These are phyloP conservation scores for Lutjanus campechanus DNA, from an alignment of 2,797 vertebrate species.

Conservation along the genomic window DNA sequence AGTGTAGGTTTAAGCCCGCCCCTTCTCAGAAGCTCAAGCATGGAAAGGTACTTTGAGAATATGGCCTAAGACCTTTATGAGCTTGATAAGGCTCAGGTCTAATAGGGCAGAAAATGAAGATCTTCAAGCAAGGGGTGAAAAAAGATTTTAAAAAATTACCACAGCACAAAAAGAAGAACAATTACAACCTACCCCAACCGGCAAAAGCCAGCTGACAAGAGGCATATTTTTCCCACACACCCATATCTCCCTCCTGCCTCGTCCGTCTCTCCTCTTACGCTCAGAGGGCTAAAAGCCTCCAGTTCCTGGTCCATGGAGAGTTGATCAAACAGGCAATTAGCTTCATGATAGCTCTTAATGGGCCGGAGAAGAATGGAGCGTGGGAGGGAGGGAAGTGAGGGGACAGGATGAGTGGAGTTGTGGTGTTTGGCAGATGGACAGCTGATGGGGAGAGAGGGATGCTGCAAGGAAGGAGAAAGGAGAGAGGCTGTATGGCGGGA, in stretches of 20 bases:
- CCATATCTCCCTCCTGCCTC: slow-evolving; percentile 55
- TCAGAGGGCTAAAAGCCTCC: slow-evolving; percentile 76
- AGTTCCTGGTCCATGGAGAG: slow-evolving; percentile 74
- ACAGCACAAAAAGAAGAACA: slow-evolving; percentile 7
- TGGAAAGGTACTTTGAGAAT: background rate
- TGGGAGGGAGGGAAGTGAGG: slow-evolving; percentile 41
- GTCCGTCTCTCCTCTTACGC: slow-evolving; percentile 63
- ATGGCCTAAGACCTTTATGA: background rate
- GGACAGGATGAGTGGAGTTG: slow-evolving; percentile 60
- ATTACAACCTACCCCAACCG: slow-evolving; percentile 13
- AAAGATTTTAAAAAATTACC: background rate
- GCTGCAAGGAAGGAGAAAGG: slow-evolving; percentile 20
- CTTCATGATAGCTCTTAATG: slow-evolving; percentile 81
- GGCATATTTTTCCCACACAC: slow-evolving; percentile 39
- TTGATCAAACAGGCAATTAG: slow-evolving; percentile 83
- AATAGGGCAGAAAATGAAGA: background rate
- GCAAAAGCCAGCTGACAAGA: slow-evolving; percentile 13
- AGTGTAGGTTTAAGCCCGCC: too few relatives aligned
- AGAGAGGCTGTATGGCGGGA: slow-evolving; percentile 38
- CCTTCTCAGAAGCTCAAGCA: background rate
- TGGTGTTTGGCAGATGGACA: slow-evolving; percentile 69
- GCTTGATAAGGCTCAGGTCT: too few relatives aligned
- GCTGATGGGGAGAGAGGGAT: slow-evolving; percentile 42
- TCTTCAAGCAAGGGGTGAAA: background rate
- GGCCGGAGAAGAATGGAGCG: slow-evolving; percentile 67